Conservation (phyloP, 2,797 vertebrate species). For the Meriones psammophilus region DNA sequence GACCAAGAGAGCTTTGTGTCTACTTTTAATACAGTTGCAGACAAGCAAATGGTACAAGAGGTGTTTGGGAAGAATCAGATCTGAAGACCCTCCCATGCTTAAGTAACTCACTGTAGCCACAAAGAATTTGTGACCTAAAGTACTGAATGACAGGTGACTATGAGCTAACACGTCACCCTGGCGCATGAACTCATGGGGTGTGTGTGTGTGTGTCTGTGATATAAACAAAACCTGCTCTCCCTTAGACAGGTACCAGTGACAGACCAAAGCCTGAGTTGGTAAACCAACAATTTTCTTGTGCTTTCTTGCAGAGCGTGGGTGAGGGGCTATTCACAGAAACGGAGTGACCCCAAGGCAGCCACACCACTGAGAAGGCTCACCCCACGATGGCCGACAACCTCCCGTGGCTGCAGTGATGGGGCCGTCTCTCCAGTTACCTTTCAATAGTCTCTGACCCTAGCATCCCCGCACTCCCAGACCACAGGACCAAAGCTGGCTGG, state of each 20-base stretch:
- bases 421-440: not conserved
- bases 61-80: not conserved
- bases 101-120: not conserved
- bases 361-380: not conserved
- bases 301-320: not conserved
- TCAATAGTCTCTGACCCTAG: not conserved
- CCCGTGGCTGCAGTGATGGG: not conserved
- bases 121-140: not conserved
- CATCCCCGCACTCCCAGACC: not conserved
- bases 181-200: not conserved
- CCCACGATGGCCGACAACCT: not conserved
- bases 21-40: not conserved
- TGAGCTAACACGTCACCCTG: not conserved
- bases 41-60: not conserved
- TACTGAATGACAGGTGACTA: not conserved
- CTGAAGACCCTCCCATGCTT: not conserved
- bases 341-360: not conserved
- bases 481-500: not conserved
- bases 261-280: not conserved
- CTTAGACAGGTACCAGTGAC: not conserved
- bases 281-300: not conserved
- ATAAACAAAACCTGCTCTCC: not conserved
- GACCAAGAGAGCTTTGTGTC: not conserved
- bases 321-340: not conserved
- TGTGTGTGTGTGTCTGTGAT: too few species aligned